A percentile compares a stretch with the other conserved stretches of the same genome.
Conservation (phyloP, 2,888 invertebrate species). For the Platypus cylindrus region DNA sequence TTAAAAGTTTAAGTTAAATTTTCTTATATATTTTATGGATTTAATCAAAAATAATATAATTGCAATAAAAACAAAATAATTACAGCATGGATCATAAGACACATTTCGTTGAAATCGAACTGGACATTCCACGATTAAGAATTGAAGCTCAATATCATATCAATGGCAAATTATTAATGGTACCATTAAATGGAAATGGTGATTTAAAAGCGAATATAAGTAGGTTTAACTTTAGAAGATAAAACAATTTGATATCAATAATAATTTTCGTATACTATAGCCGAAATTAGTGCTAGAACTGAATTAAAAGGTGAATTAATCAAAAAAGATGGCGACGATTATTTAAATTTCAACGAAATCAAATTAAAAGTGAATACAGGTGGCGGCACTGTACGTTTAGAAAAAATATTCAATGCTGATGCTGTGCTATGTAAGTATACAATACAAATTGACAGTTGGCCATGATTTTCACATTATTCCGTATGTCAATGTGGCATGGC, state of each 20-base stretch:
- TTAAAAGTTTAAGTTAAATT: neutral
- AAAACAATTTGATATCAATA: neutral
- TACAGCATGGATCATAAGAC: too few relatives aligned
- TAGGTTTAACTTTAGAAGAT: conserved; percentile 19
- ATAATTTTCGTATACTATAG: conserved; percentile 20
- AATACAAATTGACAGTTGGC: neutral
- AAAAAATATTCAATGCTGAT: conserved; percentile 43
- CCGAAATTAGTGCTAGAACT: conserved; percentile 24
- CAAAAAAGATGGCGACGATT: conserved; percentile 33
- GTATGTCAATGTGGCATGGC: neutral
- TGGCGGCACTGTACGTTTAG: conserved; percentile 36
- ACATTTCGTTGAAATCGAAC: conserved; percentile 33
- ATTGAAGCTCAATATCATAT: conserved; percentile 41
- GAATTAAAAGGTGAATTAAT: conserved; percentile 26
- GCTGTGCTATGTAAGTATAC: conserved; percentile 35
- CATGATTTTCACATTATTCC: neutral
- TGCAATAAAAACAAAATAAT: too few relatives aligned
- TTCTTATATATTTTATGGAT: conserved; percentile 22
- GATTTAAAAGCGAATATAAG: conserved; percentile 42
- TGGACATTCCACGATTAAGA: conserved; percentile 39
- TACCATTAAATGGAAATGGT: conserved; percentile 43
- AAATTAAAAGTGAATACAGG: conserved; percentile 37
- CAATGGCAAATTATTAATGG: conserved; percentile 39
- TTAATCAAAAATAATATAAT: too few relatives aligned
- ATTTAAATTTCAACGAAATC: conserved; percentile 35